Evolutionary conservation across 2,113 vertebrate species (phyloP).

Genomic region (Candoia aspera): DNA sequence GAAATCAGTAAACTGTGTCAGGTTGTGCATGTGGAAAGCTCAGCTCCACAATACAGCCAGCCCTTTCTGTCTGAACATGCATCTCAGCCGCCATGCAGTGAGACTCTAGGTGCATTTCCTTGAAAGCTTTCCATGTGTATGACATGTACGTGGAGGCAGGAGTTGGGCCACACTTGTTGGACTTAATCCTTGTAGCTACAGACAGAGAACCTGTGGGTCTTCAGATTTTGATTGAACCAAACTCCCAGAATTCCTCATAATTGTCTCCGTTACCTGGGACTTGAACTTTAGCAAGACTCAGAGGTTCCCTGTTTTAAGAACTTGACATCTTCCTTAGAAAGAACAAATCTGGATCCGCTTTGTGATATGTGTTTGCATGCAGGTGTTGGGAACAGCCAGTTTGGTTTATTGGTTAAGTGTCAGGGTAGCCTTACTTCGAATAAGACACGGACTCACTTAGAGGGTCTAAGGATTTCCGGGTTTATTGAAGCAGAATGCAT

Average conservation of each 20-base stretch:
- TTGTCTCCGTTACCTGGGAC: neutral
- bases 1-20: neutral
- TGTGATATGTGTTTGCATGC: neutral
- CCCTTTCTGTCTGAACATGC: neutral
- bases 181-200: neutral
- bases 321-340: neutral
- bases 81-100: neutral
- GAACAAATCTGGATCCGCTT: neutral
- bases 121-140: neutral
- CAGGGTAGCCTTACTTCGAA: no score
- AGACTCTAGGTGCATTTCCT: neutral
- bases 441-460: no score
- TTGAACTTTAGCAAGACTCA: neutral
- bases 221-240: neutral
- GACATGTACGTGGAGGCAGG: neutral
- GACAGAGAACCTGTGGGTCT: neutral
- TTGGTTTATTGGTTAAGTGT: neutral
- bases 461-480: no score
- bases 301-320: neutral
- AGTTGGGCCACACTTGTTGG: neutral
- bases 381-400: neutral
- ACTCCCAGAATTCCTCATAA: neutral
- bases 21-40: neutral
- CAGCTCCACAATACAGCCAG: neutral
- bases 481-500: no score